Evolutionary conservation across 1,140 invertebrate species (phyloP).

Genomic region (Aphaenogaster floridana): DNA sequence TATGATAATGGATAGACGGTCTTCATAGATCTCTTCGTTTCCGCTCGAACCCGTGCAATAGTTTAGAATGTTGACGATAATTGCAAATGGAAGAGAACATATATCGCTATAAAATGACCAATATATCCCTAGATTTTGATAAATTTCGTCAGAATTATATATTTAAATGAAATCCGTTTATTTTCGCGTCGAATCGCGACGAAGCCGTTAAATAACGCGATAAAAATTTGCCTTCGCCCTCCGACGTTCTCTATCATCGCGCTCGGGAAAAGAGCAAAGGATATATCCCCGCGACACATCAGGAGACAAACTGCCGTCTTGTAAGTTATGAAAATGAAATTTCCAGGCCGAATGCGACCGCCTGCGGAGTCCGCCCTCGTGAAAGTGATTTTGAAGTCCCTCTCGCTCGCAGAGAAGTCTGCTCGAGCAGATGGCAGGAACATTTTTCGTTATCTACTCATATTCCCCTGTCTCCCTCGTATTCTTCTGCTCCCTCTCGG

Average conservation of each 20-base stretch:
- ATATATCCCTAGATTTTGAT: background rate
- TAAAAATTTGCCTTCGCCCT: conserved; percentile 23
- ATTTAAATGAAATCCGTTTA: background rate
- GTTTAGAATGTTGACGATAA: background rate
- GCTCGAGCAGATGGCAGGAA: conserved; percentile 64
- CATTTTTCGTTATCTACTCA: conserved; percentile 66
- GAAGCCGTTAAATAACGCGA: background rate
- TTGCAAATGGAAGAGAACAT: background rate
- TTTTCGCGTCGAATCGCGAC: background rate
- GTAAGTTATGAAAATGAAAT: conserved; percentile 67
- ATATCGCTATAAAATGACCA: background rate
- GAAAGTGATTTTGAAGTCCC: conserved; percentile 66
- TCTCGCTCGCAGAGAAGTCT: conserved; percentile 48
- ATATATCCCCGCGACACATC: conserved; percentile 45
- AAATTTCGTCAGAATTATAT: background rate
- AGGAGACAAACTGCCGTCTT: conserved; percentile 43
- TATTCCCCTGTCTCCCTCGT: conserved; percentile 35
- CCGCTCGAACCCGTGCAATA: background rate
- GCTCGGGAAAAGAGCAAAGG: conserved; percentile 11
- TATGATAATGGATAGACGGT: conserved; percentile 22
- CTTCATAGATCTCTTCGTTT: conserved; percentile 39
- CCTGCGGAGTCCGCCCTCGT: conserved; percentile 15
- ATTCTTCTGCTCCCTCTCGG: conserved; percentile 33
- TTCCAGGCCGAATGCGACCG: conserved; percentile 41
- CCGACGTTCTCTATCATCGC: conserved; percentile 11